These are phyloP conservation scores for Lagopus muta DNA, from an alignment of 2,113 vertebrate genomes.

Conservation along the genomic window DNA sequence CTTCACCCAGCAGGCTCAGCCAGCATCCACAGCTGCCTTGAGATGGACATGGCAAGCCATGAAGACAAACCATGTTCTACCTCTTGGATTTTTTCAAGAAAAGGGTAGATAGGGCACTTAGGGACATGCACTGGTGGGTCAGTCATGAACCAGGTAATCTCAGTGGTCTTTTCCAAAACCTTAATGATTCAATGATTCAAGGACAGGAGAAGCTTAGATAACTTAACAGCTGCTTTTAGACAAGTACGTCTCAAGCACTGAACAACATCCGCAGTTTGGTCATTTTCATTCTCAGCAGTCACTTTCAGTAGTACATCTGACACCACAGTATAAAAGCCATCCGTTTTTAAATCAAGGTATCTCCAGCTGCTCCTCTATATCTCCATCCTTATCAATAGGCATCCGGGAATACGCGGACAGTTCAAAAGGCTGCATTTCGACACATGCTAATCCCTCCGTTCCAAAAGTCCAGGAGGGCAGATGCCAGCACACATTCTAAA, in stretches of 20 bases:
- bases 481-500: background rate
- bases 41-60: background rate
- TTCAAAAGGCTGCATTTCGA: conserved; percentile 31
- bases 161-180: too few species aligned
- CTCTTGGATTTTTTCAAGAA: background rate
- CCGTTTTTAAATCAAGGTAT: background rate
- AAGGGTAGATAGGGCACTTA: too few species aligned
- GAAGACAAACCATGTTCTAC: background rate
- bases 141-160: too few species aligned
- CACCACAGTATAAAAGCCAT: background rate
- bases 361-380: background rate
- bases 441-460: background rate
- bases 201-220: background rate
- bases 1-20: background rate
- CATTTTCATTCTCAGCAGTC: background rate
- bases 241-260: background rate
- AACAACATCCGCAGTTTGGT: background rate
- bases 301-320: background rate
- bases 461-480: background rate
- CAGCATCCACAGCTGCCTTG: background rate
- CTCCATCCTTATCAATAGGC: background rate
- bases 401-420: background rate
- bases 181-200: background rate
- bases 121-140: too few species aligned
- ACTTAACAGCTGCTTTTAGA: background rate